Conservation (phyloP, 1,140 invertebrate species). For the Papilio dardanus region DNA sequence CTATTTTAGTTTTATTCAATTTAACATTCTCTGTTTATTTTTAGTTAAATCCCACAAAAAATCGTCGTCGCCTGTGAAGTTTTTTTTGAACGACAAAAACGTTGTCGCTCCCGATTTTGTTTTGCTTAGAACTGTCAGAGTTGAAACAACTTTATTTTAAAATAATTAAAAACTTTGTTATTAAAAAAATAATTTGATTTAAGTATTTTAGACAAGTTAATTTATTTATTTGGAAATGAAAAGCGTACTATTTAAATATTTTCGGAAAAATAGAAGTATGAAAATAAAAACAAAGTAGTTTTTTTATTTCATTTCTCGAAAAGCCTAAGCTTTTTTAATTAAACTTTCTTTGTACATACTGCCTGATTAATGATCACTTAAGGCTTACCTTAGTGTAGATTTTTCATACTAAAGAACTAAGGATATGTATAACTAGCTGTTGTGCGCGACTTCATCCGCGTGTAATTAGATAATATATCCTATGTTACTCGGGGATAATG, state of each 20-base stretch:
- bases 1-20: not conserved
- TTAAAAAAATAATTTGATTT: not conserved
- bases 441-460: too few species aligned
- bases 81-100: slow-evolving; percentile 10
- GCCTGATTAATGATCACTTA: not conserved
- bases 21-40: not conserved
- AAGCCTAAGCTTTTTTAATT: too few species aligned
- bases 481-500: too few species aligned
- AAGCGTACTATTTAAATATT: not conserved
- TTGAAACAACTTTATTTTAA: not conserved
- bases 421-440: too few species aligned
- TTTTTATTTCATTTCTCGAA: not conserved
- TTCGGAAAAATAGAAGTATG: not conserved
- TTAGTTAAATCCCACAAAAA: not conserved
- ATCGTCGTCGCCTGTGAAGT: not conserved
- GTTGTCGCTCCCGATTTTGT: not conserved
- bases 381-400: not conserved
- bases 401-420: too few species aligned
- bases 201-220: not conserved
- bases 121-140: not conserved
- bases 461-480: too few species aligned
- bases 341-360: too few species aligned
- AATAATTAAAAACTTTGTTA: not conserved
- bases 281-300: not conserved
- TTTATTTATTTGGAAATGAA: not conserved